Conservation (phyloP, 2,888 invertebrate genomes). For the Volucella inflata region DNA sequence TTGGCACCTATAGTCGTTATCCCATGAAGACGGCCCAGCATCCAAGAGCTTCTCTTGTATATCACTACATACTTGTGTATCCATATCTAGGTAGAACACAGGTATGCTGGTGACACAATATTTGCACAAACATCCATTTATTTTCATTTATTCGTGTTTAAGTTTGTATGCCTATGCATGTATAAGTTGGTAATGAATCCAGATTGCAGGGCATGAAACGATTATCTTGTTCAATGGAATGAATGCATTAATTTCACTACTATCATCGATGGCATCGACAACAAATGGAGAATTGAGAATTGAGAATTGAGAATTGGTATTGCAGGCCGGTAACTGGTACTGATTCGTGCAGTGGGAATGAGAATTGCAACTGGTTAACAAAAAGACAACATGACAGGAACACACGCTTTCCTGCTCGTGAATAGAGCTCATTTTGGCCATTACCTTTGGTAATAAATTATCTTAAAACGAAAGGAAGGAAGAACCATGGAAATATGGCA, state of each 20-base stretch:
- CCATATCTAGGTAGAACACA: neutral
- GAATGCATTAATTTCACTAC: slow-evolving; percentile 65
- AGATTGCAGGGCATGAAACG: slow-evolving; percentile 67
- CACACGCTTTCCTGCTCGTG: slow-evolving; percentile 60
- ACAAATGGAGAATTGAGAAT: neutral
- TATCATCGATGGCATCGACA: slow-evolving; percentile 50
- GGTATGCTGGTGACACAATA: slow-evolving; percentile 33
- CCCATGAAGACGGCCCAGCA: slow-evolving; percentile 2
- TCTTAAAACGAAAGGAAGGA: slow-evolving; percentile 49
- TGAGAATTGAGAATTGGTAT: too few species aligned
- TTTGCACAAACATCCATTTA: slow-evolving; percentile 37
- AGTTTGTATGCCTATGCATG: neutral
- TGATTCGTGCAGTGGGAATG: neutral
- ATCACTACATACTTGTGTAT: neutral
- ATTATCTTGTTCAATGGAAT: slow-evolving; percentile 73
- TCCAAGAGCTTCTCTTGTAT: slow-evolving; percentile 3
- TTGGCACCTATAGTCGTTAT: slow-evolving; percentile 53
- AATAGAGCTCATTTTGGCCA: slow-evolving; percentile 68
- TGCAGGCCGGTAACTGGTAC: too few species aligned
- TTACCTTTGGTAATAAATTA: slow-evolving; percentile 71
- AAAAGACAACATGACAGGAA: slow-evolving; percentile 67
- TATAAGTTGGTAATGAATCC: slow-evolving; percentile 47
- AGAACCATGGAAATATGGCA: slow-evolving; percentile 54
- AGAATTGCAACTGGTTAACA: slow-evolving; percentile 70
- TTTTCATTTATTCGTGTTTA: neutral